Conservation (phyloP, 2,113 vertebrate genomes). For the Halcyon senegalensis region DNA sequence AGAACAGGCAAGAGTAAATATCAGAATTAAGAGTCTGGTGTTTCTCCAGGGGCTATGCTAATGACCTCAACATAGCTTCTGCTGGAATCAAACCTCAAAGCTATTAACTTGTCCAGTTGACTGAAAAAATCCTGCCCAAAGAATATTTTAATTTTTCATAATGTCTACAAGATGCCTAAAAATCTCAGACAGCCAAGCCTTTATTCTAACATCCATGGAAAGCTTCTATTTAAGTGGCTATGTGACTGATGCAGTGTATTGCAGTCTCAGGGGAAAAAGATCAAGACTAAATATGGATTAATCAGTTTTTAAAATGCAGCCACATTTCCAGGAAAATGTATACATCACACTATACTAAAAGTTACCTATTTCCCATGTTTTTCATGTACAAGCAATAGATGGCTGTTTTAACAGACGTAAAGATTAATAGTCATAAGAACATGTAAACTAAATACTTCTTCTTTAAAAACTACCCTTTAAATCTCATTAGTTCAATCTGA, state of each 20-base stretch:
- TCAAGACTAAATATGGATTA: slow-evolving; percentile 53
- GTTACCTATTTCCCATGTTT: not conserved
- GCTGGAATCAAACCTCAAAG: slow-evolving; percentile 41
- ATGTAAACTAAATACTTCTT: slow-evolving; percentile 42
- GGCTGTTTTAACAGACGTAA: slow-evolving; percentile 31
- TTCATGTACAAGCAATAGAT: not conserved
- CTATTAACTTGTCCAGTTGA: not conserved
- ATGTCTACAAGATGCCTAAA: slow-evolving; percentile 21
- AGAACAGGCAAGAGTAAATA: slow-evolving; percentile 19
- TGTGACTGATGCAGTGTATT: slow-evolving; percentile 21
- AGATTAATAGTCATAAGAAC: slow-evolving; percentile 53
- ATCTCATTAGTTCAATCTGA: slow-evolving; percentile 62
- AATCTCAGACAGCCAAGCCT: not conserved
- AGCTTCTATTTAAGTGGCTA: not conserved
- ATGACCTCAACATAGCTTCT: not conserved
- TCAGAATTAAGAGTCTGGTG: slow-evolving; percentile 9
- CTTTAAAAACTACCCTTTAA: slow-evolving; percentile 53
- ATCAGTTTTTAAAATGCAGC: slow-evolving; percentile 44
- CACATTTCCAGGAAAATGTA: slow-evolving; percentile 14
- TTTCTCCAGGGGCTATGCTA: slow-evolving; percentile 19
- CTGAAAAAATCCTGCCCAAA: slow-evolving; percentile 27
- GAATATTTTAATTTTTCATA: slow-evolving; percentile 62
- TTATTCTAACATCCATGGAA: slow-evolving; percentile 34
- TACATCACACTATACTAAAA: slow-evolving; percentile 11
- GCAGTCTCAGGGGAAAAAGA: slow-evolving; percentile 24